Base-by-base conservation (phyloP, 2,113 vertebrate genomes). In the Bubalus kerabau region DNA sequence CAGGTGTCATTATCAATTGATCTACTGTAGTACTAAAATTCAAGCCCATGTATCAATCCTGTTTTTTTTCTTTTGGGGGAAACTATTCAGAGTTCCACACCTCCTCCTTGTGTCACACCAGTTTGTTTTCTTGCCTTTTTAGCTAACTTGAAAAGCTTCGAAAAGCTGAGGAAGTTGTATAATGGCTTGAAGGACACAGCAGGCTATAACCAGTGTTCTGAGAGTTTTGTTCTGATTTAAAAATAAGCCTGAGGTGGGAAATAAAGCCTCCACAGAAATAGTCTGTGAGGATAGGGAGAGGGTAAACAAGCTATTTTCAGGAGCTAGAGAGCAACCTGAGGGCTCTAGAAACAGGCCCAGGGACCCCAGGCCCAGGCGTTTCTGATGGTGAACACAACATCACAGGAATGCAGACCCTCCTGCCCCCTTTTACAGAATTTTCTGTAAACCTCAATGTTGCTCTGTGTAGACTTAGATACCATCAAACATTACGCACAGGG, bases 171-270 rank as follows among this genome's bases (percentile, higher is more conserved):
- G 62, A 32, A 80, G 56, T 95, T 97, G 94, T 90, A 43, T 90
- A 97, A 92, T 90, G 94, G 80, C 92, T 90, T 59, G 40, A 97
- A 90, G 91, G 95, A 90, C 87, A 90, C 94, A 92, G 93, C 57
- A 96, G 94, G 95, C 40, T 92, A 78, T 64, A 90, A 52, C 21
- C 64, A 97, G 57, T 54, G 83, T 94, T 96, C 62, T 57, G 71
- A 96, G 57, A 96, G 62, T 87, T 97, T 88, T 87, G 80, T 84
- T 95, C 87, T 87, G 96, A 76, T 90, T 98, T 89, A 36, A 95
- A 97, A 97, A 92, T 92, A n/a, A 94, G 52, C 74, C 57, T 50
- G 36, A 92, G 87, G 40, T 84, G 57, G n/a, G 24, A 10, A 62
- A 67, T 36, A 74, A 76, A 90, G 54, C 17, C 36, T 89, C 82